Evolutionary conservation across 2,113 vertebrate species (phyloP).

Genomic region (Sinocyclocheilus maitianheensis): DNA sequence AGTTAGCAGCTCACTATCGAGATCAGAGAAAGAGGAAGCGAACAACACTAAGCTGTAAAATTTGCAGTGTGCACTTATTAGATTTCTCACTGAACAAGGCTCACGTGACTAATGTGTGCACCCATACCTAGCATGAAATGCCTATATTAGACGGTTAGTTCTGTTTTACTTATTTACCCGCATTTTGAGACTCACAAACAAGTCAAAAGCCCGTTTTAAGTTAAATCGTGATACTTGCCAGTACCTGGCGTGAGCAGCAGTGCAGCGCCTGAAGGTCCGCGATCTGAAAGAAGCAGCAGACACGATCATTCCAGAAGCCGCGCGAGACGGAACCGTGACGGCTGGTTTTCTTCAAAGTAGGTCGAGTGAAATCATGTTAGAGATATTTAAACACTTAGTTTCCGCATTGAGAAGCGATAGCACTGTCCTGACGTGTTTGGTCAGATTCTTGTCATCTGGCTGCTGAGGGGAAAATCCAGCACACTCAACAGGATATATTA

Average conservation of each 20-base stretch:
- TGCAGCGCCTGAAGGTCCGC: constrained; percentile 41
- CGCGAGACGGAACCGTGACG: neutral
- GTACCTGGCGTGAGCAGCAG: constrained; percentile 40
- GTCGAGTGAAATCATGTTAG: neutral
- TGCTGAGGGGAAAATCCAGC: neutral
- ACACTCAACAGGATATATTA: neutral
- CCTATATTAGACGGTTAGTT: neutral
- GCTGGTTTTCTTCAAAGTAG: neutral
- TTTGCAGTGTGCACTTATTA: neutral
- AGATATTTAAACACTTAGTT: neutral
- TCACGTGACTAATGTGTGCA: neutral
- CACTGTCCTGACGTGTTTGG: neutral
- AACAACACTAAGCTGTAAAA: neutral
- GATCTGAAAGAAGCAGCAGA: constrained; percentile 33
- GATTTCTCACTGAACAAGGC: neutral
- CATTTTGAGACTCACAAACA: neutral
- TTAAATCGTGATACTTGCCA: neutral
- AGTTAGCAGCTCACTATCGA: neutral
- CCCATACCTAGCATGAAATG: neutral
- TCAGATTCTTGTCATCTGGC: neutral
- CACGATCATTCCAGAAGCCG: constrained; percentile 9
- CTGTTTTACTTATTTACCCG: neutral
- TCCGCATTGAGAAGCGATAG: neutral
- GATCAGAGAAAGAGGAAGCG: constrained; percentile 16
- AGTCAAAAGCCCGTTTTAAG: neutral